Conservation (phyloP, 2,113 vertebrate genomes). For the Mormyrus lacerda region DNA sequence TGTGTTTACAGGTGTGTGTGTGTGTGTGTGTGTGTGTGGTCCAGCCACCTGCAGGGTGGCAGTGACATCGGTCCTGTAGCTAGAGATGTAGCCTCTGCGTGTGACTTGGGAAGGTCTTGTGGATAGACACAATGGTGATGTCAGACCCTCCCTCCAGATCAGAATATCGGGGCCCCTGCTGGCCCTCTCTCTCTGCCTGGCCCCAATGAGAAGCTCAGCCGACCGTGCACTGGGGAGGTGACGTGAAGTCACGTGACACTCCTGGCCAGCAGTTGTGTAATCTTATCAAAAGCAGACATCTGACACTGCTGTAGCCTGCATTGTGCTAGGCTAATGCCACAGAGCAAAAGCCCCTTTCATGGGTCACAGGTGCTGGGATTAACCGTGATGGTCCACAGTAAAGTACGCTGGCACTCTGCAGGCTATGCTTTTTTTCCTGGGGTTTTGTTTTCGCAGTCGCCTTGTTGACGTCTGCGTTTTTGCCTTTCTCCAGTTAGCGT, state of each 20-base stretch:
- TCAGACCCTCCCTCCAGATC: background rate
- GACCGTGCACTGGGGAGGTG: background rate
- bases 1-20: background rate
- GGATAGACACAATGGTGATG: background rate
- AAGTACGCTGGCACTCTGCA: constrained; percentile 42
- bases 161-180: background rate
- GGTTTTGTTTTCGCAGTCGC: constrained; percentile 42
- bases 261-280: constrained; percentile 30
- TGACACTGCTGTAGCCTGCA: constrained; percentile 33
- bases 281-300: constrained; percentile 39
- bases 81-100: background rate
- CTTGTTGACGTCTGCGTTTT: constrained; percentile 39
- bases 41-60: background rate
- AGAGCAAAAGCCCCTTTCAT: constrained; percentile 36
- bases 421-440: constrained; percentile 19
- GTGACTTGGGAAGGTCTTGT: background rate
- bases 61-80: background rate
- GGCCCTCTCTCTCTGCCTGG: background rate
- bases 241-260: background rate
- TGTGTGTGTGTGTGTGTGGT: too few species aligned
- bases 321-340: constrained; percentile 45
- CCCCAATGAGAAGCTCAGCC: background rate
- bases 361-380: constrained; percentile 42
- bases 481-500: constrained; percentile 13
- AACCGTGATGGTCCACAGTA: constrained; percentile 43